A percentile compares a stretch with the other conserved stretches of the same genome.
phyloP scores from a whole-genome alignment of 2,797 vertebrate genomes.

The Peromyscus aztecus region DNA sequence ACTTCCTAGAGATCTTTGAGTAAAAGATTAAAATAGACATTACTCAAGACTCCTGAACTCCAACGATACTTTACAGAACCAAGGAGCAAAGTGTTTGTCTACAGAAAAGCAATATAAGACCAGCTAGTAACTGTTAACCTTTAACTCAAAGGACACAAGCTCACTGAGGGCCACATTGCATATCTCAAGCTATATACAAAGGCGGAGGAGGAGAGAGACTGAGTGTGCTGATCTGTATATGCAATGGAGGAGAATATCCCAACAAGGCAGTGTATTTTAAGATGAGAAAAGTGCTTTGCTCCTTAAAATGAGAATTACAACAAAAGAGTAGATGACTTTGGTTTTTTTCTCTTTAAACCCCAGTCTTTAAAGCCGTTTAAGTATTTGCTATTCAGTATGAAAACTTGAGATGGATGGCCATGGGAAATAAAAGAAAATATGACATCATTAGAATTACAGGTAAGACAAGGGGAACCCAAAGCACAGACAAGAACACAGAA shows the following conservation, averaged over 20 bases:
- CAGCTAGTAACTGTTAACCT: background rate
- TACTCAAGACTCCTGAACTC: background rate
- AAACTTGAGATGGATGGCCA: slow-evolving; percentile 76
- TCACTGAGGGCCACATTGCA: background rate
- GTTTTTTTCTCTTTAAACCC: background rate
- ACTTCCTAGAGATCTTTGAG: slow-evolving; percentile 13
- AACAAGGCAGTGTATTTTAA: background rate
- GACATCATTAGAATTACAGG: slow-evolving; percentile 80
- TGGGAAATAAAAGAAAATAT: slow-evolving; percentile 65
- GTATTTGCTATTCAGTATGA: slow-evolving; percentile 17
- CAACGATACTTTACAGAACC: slow-evolving; percentile 15
- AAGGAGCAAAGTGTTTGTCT: slow-evolving; percentile 13
- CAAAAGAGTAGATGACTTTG: background rate
- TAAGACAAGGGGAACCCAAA: slow-evolving; percentile 83
- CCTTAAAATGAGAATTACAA: slow-evolving; percentile 43
- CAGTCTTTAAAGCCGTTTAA: slow-evolving; percentile 32
- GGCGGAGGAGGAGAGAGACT: background rate
- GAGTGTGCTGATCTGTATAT: background rate
- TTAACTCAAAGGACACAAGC: slow-evolving; percentile 43
- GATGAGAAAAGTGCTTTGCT: slow-evolving; percentile 12
- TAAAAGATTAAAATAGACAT: slow-evolving; percentile 56
- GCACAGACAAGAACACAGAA: slow-evolving; percentile 89
- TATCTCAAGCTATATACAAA: background rate
- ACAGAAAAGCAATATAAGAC: slow-evolving; percentile 25
- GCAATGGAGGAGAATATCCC: background rate